These are phyloP conservation scores for Varecia variegata DNA, from an alignment of 2,797 vertebrate species.

Conservation along the genomic window DNA sequence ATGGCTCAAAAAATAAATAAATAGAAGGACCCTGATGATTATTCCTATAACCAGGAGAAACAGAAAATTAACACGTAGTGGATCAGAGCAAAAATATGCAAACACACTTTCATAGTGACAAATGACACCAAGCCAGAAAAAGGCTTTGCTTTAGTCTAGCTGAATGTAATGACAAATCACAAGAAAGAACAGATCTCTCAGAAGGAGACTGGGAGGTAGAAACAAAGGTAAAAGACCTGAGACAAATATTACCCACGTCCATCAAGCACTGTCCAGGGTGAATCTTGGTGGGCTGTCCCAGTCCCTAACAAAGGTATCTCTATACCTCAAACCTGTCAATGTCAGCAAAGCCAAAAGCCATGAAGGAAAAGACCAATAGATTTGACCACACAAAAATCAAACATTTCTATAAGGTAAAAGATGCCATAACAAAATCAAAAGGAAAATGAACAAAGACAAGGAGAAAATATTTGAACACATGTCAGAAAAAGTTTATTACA, in stretches of 20 bases:
- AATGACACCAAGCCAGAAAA: neutral
- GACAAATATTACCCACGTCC: neutral
- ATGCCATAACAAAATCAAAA: conserved; percentile 16
- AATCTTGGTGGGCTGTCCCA: neutral
- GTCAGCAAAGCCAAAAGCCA: neutral
- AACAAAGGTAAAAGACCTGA: neutral
- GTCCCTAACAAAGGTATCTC: neutral
- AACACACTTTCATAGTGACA: neutral
- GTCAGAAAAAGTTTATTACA: conserved; percentile 21
- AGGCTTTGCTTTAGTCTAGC: neutral
- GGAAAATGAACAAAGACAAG: neutral
- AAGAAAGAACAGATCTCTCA: neutral
- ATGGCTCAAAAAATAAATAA: neutral
- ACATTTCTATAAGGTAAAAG: neutral
- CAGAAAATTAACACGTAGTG: neutral
- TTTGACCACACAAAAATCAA: neutral
- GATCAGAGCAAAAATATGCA: neutral
- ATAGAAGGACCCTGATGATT: neutral
- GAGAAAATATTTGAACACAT: neutral
- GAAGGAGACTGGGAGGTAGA: neutral
- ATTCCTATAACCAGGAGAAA: neutral
- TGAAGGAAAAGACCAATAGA: neutral
- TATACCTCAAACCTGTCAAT: neutral
- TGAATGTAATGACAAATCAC: neutral
- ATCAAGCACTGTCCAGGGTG: neutral